Evolutionary conservation across 37 sponge, comb jelly and placozoan genomes (phyloP).

Genomic region (Halisarca cf. caerulea): DNA sequence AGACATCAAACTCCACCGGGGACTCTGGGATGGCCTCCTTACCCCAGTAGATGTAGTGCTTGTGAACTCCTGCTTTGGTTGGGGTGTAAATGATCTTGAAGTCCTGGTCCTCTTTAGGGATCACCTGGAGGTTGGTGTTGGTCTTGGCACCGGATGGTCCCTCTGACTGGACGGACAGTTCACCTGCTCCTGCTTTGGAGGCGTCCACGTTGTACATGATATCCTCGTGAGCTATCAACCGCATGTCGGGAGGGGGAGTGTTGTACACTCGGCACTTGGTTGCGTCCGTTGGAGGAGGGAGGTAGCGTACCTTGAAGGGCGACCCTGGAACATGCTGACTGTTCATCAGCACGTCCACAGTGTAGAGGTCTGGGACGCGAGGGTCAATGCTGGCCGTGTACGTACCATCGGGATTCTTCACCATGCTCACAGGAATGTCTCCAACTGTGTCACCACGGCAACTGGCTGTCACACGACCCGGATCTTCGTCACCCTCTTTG

Average conservation of each 20-base stretch:
- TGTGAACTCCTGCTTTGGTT: slow-evolving; percentile 52
- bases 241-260: slow-evolving; percentile 35
- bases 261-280: slow-evolving; percentile 56
- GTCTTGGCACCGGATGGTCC: slow-evolving; percentile 12
- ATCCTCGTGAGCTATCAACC: background rate
- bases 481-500: background rate
- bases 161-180: slow-evolving; percentile 25
- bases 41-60: slow-evolving; percentile 51
- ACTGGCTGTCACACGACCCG: slow-evolving; percentile 53
- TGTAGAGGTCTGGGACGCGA: slow-evolving; percentile 29
- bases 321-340: slow-evolving; percentile 51
- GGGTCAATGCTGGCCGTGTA: background rate
- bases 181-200: background rate
- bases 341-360: slow-evolving; percentile 29
- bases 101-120: slow-evolving; percentile 14
- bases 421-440: background rate
- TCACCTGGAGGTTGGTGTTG: slow-evolving; percentile 22
- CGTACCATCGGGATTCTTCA: slow-evolving; percentile 7
- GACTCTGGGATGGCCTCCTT: slow-evolving; percentile 52
- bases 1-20: slow-evolving; percentile 64
- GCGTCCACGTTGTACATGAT: slow-evolving; percentile 20
- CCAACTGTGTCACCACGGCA: slow-evolving; percentile 49
- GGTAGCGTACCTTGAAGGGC: slow-evolving; percentile 57
- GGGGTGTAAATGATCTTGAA: slow-evolving; percentile 66
- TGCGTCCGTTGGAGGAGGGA: slow-evolving; percentile 54